Conservation (phyloP, 2,113 vertebrate genomes). For the Otus sunia region DNA sequence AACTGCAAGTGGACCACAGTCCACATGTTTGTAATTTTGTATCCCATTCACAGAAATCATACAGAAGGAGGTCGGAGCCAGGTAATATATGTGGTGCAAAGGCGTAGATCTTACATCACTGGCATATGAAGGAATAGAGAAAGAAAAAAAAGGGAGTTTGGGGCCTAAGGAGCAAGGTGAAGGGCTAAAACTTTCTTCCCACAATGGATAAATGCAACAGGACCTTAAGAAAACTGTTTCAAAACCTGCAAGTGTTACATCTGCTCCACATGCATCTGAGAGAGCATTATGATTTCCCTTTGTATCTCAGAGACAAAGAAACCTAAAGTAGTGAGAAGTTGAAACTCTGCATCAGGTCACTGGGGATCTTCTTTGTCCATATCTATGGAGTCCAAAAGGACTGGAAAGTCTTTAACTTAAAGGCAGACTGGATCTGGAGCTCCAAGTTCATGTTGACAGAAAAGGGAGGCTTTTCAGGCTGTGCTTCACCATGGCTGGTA, state of each 20-base stretch:
- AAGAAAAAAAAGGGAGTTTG: neutral
- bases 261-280: neutral
- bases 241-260: neutral
- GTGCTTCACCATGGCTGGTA: neutral
- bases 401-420: neutral
- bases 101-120: neutral
- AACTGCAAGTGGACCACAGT: neutral
- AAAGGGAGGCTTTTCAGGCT: neutral
- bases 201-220: neutral
- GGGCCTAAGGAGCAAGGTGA: neutral
- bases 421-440: neutral
- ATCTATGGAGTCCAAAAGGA: neutral
- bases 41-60: neutral
- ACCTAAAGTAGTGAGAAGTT: neutral
- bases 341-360: neutral
- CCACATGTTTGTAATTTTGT: neutral
- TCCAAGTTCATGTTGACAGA: neutral
- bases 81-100: neutral
- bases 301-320: neutral
- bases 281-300: neutral
- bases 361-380: neutral
- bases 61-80: neutral
- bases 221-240: neutral
- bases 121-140: neutral
- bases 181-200: neutral